Conservation (phyloP, 2,888 invertebrate species). For the Polydrusus tereticollis region DNA sequence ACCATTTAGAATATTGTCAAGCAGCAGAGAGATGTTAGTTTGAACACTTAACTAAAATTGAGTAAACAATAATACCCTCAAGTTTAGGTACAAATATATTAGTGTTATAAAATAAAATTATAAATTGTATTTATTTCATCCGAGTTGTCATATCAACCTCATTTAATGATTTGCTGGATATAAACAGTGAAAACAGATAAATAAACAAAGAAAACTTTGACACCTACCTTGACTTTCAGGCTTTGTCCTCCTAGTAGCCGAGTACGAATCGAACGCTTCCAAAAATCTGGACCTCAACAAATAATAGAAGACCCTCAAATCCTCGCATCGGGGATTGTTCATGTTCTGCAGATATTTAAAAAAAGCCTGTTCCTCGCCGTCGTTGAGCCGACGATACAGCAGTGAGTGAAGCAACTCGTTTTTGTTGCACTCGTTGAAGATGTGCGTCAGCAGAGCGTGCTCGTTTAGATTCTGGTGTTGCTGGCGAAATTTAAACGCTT, state of each 20-base stretch:
- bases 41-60: too few relatives aligned
- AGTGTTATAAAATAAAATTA: too few relatives aligned
- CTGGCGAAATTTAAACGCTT: constrained; percentile 76
- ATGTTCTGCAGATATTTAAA: constrained; percentile 74
- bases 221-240: constrained; percentile 56
- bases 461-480: constrained; percentile 69
- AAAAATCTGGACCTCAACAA: constrained; percentile 73
- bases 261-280: constrained; percentile 72
- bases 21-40: too few relatives aligned
- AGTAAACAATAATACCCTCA: too few relatives aligned
- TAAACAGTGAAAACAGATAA: neutral
- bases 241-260: constrained; percentile 55
- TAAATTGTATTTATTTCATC: too few relatives aligned
- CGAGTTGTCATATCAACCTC: too few relatives aligned
- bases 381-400: constrained; percentile 73
- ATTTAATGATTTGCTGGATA: too few relatives aligned
- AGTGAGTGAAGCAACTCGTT: constrained; percentile 72
- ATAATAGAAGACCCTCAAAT: constrained; percentile 79
- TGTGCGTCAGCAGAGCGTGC: constrained; percentile 71
- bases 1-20: too few relatives aligned
- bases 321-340: constrained; percentile 71
- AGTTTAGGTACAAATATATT: too few relatives aligned
- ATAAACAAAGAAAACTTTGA: too few relatives aligned
- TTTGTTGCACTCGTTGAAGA: constrained; percentile 74
- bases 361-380: constrained; percentile 77